Conservation (phyloP, 2,113 vertebrate genomes). For the Calonectris borealis region DNA sequence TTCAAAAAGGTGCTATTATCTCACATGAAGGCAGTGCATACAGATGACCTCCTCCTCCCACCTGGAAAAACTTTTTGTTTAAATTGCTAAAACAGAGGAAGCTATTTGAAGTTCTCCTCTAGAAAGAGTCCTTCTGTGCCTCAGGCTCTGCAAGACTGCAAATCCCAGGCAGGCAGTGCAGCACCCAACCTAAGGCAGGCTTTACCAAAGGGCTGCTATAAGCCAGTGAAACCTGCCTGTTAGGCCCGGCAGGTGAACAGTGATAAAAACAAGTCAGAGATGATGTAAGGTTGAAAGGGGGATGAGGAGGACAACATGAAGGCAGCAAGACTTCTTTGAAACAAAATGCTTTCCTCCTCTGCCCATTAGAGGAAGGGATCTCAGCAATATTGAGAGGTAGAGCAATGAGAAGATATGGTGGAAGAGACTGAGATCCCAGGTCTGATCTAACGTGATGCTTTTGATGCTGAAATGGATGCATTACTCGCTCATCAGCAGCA, state of each 20-base stretch:
- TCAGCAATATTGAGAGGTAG: neutral
- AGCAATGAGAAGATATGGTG: neutral
- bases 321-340: neutral
- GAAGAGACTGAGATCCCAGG: neutral
- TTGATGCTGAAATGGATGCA: neutral
- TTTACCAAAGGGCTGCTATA: neutral
- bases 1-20: neutral
- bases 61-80: neutral
- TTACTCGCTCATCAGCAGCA: neutral
- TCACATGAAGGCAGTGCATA: rapidly evolving
- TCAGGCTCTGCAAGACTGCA: neutral
- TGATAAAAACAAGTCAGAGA: neutral
- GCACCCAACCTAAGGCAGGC: neutral
- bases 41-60: neutral
- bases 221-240: neutral
- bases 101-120: neutral
- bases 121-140: neutral
- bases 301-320: neutral
- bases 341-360: neutral
- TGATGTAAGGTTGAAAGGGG: neutral
- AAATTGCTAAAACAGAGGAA: neutral
- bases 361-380: neutral
- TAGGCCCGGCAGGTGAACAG: neutral
- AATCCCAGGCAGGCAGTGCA: neutral
- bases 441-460: neutral